These are phyloP conservation scores for Oreochromis grahami DNA, from an alignment of 2,797 vertebrate genomes.

Conservation along the genomic window DNA sequence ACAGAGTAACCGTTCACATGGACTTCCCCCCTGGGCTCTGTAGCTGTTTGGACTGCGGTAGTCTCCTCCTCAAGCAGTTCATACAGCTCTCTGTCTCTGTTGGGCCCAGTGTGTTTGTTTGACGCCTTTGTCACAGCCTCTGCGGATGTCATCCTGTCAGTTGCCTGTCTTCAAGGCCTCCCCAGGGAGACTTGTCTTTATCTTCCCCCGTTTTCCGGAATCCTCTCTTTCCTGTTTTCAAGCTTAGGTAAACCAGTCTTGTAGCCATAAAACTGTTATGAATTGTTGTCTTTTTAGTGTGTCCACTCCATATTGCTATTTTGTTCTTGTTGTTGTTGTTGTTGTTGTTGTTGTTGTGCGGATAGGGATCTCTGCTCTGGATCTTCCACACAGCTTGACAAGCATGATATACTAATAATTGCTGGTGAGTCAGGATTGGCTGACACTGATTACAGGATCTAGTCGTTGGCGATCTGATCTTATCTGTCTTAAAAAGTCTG, in stretches of 20 bases:
- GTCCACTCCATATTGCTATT: neutral
- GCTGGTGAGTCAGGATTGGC: slow-evolving; percentile 31
- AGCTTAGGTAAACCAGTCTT: slow-evolving; percentile 6
- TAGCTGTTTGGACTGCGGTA: slow-evolving; percentile 27
- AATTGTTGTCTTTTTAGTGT: neutral
- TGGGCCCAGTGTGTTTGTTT: slow-evolving; percentile 36
- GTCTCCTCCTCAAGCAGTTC: slow-evolving; percentile 21
- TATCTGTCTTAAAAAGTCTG: neutral
- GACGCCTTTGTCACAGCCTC: slow-evolving; percentile 47
- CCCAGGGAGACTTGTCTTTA: slow-evolving; percentile 34
- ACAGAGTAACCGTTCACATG: slow-evolving; percentile 65
- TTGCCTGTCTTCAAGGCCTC: slow-evolving; percentile 28
- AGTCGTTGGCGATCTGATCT: slow-evolving; percentile 2
- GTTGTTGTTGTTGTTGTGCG: neutral
- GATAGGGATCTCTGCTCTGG: neutral
- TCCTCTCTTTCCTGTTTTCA: slow-evolving; percentile 71
- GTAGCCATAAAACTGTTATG: neutral
- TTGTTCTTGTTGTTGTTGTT: no score
- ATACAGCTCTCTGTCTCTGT: slow-evolving; percentile 21
- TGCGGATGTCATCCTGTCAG: slow-evolving; percentile 35
- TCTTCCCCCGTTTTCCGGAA: slow-evolving; percentile 47
- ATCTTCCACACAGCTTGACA: neutral
- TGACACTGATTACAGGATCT: slow-evolving; percentile 43
- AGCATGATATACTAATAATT: slow-evolving; percentile 9
- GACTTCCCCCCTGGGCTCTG: slow-evolving; percentile 49